These are phyloP conservation scores for Cynopterus brachyotis DNA, from an alignment of 2,113 vertebrate species.

Conservation along the genomic window DNA sequence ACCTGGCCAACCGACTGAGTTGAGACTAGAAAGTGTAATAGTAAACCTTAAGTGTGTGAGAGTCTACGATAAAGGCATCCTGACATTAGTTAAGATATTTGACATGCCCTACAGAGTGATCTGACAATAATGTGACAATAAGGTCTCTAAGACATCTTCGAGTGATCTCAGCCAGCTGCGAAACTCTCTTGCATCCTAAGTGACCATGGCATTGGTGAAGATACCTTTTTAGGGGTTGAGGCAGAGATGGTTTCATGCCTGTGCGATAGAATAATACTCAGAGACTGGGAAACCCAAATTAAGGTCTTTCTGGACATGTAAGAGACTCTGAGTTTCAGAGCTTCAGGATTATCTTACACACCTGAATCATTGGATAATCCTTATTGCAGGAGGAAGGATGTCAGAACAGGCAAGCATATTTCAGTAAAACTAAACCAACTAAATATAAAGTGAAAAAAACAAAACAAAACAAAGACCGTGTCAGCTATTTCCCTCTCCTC, in stretches of 20 bases:
- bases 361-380: background rate
- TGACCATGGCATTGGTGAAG: background rate
- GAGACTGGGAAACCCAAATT: background rate
- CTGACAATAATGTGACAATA: slow-evolving; percentile 21
- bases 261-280: background rate
- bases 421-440: slow-evolving; percentile 18
- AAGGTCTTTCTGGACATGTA: background rate
- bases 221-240: background rate
- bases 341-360: background rate
- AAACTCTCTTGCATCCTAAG: background rate
- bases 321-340: background rate
- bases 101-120: background rate
- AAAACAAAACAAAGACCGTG: background rate
- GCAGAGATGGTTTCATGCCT: background rate
- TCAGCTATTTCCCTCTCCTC: background rate
- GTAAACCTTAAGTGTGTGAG: background rate
- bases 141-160: background rate
- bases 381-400: background rate
- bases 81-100: background rate
- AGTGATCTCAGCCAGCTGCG: background rate
- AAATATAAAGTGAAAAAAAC: background rate
- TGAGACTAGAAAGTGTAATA: background rate
- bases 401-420: background rate
- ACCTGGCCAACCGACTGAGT: background rate
- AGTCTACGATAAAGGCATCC: background rate